Evolutionary conservation across 2,113 vertebrate genomes (phyloP), one percentile per base, ranked within the genome.

Genomic region (Sapajus apella): DNA sequence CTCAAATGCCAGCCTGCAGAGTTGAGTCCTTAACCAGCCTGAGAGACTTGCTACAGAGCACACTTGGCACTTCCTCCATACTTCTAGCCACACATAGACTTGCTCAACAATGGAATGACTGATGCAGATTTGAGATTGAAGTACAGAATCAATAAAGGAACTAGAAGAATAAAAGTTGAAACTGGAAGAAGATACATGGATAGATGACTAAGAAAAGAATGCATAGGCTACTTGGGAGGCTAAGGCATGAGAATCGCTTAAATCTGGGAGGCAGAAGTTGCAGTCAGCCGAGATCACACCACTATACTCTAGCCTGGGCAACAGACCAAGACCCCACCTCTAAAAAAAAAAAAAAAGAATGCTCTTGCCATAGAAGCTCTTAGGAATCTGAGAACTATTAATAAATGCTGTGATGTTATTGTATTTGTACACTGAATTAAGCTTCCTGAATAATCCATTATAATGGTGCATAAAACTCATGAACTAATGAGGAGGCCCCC

Each of bases 51-150:
- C 23, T 50, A 14, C 61, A 12, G 25, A 50, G 55, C n/a, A 43
- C 12, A 30, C 18, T 3, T 25, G 0, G 14, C 16, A 14, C 45
- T 94, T 35, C 55, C 55, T 47, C 43, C 30, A 1, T 8, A 0
- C 35, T 64, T 56, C 70, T 32, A 43, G 25, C 68, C 50, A 83
- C 27, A 3, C 12, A 16, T 27, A 83, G 64, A 66, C 56, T 35
- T 37, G 3, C 27, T 58, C 35, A 12, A 23, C 35, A 45, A 4
- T 6, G 18, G 64, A 37, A 21, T 21, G 35, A 45, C 8, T 0
- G 0, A 30, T 30, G 25, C 30, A 75, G 82, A 8, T 47, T 58
- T 91, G 91, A 89, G 95, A 86, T 68, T 52, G 90, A 55, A 35
- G 52, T 47, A 47, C 43, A 93, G 45, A 56, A 23, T 76, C 55